Conservation (phyloP, 1,140 invertebrate genomes). For the Cotesia typhae region DNA sequence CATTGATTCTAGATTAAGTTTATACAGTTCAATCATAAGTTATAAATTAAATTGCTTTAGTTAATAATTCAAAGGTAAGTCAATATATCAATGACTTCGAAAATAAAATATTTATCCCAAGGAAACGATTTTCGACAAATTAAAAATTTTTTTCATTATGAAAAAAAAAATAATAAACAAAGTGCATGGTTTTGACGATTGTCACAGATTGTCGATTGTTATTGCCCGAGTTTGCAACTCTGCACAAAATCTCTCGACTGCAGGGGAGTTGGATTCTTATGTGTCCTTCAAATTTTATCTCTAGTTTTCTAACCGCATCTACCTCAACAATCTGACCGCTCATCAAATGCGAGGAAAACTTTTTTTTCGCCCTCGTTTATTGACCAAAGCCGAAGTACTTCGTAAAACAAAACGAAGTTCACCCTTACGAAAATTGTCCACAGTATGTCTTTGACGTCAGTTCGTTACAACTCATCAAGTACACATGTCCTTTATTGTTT, state of each 20-base stretch:
- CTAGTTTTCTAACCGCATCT: neutral
- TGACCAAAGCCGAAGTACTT: neutral
- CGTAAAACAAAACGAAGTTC: conserved; percentile 12
- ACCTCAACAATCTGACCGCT: conserved; percentile 8
- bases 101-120: no score
- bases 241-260: conserved; percentile 15
- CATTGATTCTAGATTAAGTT: no score
- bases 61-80: no score
- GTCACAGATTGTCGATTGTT: conserved; percentile 49
- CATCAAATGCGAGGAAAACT: neutral
- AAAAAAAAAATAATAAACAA: conserved; percentile 40
- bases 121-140: no score
- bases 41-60: no score
- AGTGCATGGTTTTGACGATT: conserved; percentile 29
- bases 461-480: conserved; percentile 5
- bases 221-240: conserved; percentile 56
- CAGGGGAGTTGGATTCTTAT: neutral
- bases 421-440: conserved; percentile 3
- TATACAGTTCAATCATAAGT: no score
- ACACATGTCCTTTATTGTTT: neutral
- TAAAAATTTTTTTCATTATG: no score
- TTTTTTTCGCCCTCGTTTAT: conserved; percentile 16
- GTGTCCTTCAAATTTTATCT: conserved; percentile 5
- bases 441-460: neutral
- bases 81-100: no score